phyloP scores from a whole-genome alignment of 2,113 vertebrate genomes.

The Dicaeum eximium region DNA sequence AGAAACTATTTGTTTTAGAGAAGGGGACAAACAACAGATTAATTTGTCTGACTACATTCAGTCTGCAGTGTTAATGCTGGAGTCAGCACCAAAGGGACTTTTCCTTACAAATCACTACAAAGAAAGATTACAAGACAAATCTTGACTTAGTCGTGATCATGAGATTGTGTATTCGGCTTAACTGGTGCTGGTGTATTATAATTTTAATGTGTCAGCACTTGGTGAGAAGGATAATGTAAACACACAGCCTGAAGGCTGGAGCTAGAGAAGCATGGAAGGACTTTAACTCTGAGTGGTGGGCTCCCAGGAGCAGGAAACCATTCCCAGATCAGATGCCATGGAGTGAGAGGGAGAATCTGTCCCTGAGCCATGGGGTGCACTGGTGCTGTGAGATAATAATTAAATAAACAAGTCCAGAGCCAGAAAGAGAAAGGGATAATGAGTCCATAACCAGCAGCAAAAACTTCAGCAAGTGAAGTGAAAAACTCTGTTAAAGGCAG shows the following conservation, averaged over 20 bases:
- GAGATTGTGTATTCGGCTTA: not conserved
- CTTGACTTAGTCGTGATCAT: not conserved
- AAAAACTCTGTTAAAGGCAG: not conserved
- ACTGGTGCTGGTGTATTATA: not conserved
- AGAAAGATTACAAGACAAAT: not conserved
- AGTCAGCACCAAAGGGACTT: not conserved
- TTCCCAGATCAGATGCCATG: not conserved
- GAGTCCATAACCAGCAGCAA: not conserved
- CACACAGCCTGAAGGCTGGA: not conserved
- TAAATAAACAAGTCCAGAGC: not conserved
- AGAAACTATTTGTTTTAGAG: not conserved
- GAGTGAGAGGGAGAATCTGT: not conserved
- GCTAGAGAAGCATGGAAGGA: not conserved
- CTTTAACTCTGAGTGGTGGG: not conserved
- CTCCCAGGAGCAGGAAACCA: not conserved
- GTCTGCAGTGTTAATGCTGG: not conserved
- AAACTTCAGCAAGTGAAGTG: not conserved
- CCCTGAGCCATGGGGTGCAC: not conserved
- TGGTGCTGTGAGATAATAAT: not conserved
- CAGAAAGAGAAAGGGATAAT: not conserved
- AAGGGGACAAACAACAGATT: not conserved
- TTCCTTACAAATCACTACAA: not conserved
- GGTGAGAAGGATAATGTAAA: not conserved
- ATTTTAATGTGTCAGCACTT: not conserved
- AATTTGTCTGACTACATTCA: not conserved